phyloP scores from a whole-genome alignment of 2,888 invertebrate genomes.

The Oligia fasciuncula region DNA sequence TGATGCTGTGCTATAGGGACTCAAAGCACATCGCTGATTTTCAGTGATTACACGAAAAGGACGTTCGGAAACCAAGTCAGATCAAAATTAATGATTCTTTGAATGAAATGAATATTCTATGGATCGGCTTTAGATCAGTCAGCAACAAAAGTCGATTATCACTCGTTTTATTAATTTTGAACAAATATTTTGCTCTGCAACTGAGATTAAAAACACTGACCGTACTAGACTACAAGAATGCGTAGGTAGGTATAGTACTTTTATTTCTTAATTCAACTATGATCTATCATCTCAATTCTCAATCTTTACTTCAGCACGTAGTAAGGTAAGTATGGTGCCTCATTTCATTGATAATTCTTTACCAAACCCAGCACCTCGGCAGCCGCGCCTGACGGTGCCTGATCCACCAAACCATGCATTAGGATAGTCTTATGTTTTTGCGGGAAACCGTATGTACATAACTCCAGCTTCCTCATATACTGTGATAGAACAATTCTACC shows the following conservation, averaged over 20 bases:
- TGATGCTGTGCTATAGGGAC: too few species aligned
- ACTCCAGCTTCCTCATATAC: too few species aligned
- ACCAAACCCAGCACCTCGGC: background rate
- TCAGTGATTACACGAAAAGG: too few species aligned
- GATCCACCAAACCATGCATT: background rate
- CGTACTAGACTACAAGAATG: background rate
- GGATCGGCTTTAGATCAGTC: background rate
- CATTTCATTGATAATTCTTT: background rate
- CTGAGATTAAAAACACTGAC: too few species aligned
- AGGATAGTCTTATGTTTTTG: background rate
- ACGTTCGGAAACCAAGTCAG: too few species aligned
- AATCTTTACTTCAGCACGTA: background rate
- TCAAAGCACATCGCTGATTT: too few species aligned
- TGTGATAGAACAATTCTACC: too few species aligned
- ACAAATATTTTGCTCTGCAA: too few species aligned
- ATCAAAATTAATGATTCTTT: too few species aligned
- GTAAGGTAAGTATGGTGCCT: background rate
- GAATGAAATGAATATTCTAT: background rate
- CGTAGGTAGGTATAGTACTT: background rate
- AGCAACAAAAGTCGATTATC: too few species aligned
- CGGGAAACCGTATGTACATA: too few species aligned
- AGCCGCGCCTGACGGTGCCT: background rate
- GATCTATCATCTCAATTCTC: background rate
- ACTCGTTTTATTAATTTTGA: too few species aligned
- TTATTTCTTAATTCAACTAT: background rate